A percentile compares a stretch with the other conserved stretches of the same genome.
Evolutionary conservation across 2,113 vertebrate species (phyloP).

Genomic region (Austrofundulus limnaeus): DNA sequence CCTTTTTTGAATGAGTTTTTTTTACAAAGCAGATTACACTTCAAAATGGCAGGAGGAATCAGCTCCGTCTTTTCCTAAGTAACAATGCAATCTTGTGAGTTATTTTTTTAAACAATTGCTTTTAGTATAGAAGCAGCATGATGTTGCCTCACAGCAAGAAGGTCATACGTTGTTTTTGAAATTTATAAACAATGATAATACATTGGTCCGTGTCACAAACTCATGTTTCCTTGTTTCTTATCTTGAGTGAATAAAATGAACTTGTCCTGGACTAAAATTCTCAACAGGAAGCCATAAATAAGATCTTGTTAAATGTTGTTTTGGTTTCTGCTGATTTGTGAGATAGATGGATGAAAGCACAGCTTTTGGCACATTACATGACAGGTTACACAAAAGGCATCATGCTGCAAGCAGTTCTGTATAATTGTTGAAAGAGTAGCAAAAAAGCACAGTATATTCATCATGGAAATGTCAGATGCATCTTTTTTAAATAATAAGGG

Average conservation of each 20-base stretch:
- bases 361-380: slow-evolving; percentile 23
- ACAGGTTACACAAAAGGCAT: slow-evolving; percentile 20
- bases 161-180: too few relatives aligned
- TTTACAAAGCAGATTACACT: too few relatives aligned
- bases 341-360: slow-evolving; percentile 26
- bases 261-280: slow-evolving; percentile 7
- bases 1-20: too few relatives aligned
- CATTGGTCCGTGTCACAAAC: not conserved
- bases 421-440: not conserved
- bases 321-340: slow-evolving; percentile 10
- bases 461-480: not conserved
- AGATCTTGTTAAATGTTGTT: slow-evolving; percentile 2
- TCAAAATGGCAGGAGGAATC: too few relatives aligned
- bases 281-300: not conserved
- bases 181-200: not conserved
- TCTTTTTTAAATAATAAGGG: not conserved
- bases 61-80: too few relatives aligned
- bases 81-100: too few relatives aligned
- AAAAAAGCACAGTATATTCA: not conserved
- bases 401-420: not conserved
- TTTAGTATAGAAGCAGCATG: too few relatives aligned
- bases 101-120: too few relatives aligned
- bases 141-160: too few relatives aligned
- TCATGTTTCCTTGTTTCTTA: not conserved
- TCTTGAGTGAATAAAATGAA: not conserved